Evolutionary conservation across 2,888 invertebrate genomes (phyloP).

Genomic region (Drosophila yooni): DNA sequence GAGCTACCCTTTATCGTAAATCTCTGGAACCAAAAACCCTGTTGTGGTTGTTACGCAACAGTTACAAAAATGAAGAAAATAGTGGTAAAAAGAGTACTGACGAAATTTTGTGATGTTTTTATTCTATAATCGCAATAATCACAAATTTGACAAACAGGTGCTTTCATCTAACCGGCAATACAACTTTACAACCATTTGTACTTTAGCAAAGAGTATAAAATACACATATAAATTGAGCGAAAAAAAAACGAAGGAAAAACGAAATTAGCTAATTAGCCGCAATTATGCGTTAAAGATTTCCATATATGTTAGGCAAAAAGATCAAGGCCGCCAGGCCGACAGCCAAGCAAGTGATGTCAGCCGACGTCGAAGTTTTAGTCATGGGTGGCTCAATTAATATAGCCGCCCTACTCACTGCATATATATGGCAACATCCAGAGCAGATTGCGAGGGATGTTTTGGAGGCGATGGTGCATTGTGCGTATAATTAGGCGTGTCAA

Average conservation of each 20-base stretch:
- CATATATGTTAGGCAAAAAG: constrained; percentile 51
- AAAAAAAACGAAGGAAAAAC: constrained; percentile 27
- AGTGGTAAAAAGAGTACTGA: background rate
- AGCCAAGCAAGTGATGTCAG: constrained; percentile 65
- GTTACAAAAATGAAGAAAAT: background rate
- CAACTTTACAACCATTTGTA: background rate
- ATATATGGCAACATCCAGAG: constrained; percentile 66
- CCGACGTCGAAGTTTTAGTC: constrained; percentile 42
- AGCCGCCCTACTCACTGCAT: constrained; percentile 58
- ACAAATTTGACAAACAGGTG: background rate
- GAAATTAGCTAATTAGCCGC: constrained; percentile 74
- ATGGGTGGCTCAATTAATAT: constrained; percentile 67
- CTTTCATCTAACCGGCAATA: background rate
- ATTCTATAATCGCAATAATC: background rate
- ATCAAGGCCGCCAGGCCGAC: constrained; percentile 64
- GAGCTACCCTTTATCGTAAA: constrained; percentile 15
- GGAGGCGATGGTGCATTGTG: constrained; percentile 41
- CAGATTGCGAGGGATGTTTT: background rate
- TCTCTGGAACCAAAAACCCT: background rate
- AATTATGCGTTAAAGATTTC: constrained; percentile 70
- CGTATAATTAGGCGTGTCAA: constrained; percentile 81
- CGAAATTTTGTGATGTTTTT: background rate
- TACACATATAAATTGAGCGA: constrained; percentile 12
- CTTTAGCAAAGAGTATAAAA: constrained; percentile 33
- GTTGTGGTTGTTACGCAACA: background rate